Evolutionary conservation across 2,888 invertebrate genomes (phyloP).

Genomic region (Lasioglossum vierecki): DNA sequence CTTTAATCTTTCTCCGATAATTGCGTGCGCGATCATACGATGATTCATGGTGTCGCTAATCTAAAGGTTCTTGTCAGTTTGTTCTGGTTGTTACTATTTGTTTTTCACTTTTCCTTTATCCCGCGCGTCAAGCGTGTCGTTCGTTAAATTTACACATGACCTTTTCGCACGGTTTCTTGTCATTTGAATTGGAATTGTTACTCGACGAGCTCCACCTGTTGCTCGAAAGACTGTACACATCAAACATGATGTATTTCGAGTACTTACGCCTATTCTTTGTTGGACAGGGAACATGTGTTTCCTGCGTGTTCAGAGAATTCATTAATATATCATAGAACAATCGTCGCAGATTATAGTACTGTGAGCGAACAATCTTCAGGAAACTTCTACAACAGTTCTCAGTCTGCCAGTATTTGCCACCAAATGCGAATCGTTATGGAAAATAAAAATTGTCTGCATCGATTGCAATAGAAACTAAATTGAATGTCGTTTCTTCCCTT

Average conservation of each 20-base stretch:
- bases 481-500: too few species aligned
- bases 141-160: conserved; percentile 11
- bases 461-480: too few species aligned
- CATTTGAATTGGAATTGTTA: neutral
- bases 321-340: too few species aligned
- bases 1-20: neutral
- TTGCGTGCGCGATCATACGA: neutral
- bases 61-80: neutral
- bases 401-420: neutral
- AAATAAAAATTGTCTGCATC: neutral
- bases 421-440: too few species aligned
- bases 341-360: too few species aligned
- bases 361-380: neutral
- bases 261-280: neutral
- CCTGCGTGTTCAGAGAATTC: too few species aligned
- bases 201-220: neutral
- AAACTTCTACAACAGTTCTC: neutral
- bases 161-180: neutral
- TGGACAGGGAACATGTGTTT: neutral
- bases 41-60: neutral
- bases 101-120: neutral
- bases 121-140: neutral
- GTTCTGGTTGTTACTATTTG: neutral
- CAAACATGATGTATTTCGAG: neutral
- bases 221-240: neutral